These are phyloP conservation scores for Brachystomella parvula DNA, from an alignment of 1,140 invertebrate species.

Conservation along the genomic window DNA sequence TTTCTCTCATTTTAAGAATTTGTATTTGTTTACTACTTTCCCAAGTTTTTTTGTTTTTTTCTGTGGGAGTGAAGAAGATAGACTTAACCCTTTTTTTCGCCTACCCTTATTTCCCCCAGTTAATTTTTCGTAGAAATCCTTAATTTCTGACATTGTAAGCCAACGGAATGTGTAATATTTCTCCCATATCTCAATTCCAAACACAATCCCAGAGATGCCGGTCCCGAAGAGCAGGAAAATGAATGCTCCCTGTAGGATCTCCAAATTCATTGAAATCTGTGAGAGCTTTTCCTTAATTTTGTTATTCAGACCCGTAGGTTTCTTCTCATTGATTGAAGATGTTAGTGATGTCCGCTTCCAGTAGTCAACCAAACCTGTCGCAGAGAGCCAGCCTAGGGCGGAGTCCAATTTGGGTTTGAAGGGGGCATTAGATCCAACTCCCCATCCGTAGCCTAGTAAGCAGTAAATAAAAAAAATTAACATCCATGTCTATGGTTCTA, in stretches of 20 bases:
- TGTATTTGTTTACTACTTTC: too few species aligned
- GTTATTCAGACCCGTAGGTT: conserved; percentile 10
- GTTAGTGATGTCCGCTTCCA: conserved; percentile 17
- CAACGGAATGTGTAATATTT: conserved; percentile 24
- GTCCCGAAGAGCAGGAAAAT: conserved; percentile 26
- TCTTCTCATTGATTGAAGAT: conserved; percentile 12
- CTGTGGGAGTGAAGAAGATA: too few species aligned
- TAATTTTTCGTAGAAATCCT: too few species aligned
- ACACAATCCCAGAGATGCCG: background rate
- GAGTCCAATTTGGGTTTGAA: conserved; percentile 26
- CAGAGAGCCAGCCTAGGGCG: conserved; percentile 16
- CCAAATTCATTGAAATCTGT: conserved; percentile 27
- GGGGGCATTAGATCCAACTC: conserved; percentile 7
- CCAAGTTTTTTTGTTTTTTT: too few species aligned
- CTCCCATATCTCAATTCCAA: conserved; percentile 20
- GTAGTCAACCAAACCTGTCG: conserved; percentile 19
- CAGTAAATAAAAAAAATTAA: too few species aligned
- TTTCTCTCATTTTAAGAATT: too few species aligned
- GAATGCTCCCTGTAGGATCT: conserved; percentile 29
- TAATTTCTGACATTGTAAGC: conserved; percentile 19
- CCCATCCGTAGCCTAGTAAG: conserved; percentile 25
- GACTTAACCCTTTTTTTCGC: too few species aligned
- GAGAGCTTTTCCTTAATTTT: conserved; percentile 24
- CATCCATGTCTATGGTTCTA: too few species aligned
- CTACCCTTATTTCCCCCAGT: too few species aligned